Conservation (phyloP, 37 sponge, comb jelly and placozoan species). For the Halisarca cf. caerulea region DNA sequence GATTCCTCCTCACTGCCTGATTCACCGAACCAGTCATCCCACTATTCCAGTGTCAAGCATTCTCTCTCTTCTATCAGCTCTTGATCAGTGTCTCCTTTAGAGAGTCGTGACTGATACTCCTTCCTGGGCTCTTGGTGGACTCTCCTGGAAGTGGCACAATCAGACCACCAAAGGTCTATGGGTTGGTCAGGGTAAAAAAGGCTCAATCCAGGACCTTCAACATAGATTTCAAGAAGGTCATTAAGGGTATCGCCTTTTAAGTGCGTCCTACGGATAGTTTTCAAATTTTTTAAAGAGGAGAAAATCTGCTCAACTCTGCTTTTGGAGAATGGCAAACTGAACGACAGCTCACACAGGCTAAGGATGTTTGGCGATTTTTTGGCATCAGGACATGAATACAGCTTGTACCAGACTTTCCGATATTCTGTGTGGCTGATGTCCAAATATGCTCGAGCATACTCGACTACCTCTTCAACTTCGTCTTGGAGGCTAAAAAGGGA, state of each 20-base stretch:
- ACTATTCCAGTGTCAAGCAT: constrained; percentile 10
- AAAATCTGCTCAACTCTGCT: constrained; percentile 52
- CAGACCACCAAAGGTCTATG: constrained; percentile 54
- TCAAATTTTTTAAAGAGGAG: constrained; percentile 45
- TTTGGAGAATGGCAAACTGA: constrained; percentile 59
- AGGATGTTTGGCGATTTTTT: not conserved
- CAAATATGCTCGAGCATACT: constrained; percentile 42
- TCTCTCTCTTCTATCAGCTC: not conserved
- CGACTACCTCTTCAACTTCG: constrained; percentile 15
- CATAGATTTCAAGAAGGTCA: constrained; percentile 62
- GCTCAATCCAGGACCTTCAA: constrained; percentile 53
- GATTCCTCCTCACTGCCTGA: constrained; percentile 2
- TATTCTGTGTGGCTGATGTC: not conserved
- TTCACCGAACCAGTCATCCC: constrained; percentile 47
- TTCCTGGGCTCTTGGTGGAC: constrained; percentile 47
- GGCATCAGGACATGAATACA: not conserved
- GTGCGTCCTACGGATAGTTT: constrained; percentile 39
- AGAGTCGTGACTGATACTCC: constrained; percentile 34
- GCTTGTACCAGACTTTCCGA: constrained; percentile 16
- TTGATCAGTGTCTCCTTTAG: not conserved
- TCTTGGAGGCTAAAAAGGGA: not conserved
- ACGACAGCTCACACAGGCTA: constrained; percentile 28
- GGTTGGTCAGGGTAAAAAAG: constrained; percentile 36
- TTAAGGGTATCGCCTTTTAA: constrained; percentile 37
- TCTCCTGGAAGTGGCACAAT: constrained; percentile 42